Evolutionary conservation across 2,888 invertebrate species (phyloP), one percentile per base, ranked within the genome.

Genomic region (Chaetogeoica ovagalla): DNA sequence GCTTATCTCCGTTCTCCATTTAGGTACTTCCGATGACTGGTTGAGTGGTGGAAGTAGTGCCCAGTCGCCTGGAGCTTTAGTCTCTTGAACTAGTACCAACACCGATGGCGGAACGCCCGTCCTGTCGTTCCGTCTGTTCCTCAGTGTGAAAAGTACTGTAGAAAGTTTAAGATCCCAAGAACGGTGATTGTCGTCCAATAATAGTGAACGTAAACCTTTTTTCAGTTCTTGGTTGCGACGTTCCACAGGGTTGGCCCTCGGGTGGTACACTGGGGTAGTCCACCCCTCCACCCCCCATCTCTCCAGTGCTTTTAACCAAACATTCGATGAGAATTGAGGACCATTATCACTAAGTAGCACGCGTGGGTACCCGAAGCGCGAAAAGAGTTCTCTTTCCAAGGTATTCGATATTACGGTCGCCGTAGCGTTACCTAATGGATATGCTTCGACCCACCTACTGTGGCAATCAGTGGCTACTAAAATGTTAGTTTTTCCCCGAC

Each of bases 181-280:
- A 55, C 55, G 13, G n/a, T 30, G 55, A 1, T 37, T 57, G 4
- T 15, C 57, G 3, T 57, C n/a, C 1, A 55, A 1, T 81, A 81
- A 66, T 72, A 82, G 71, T n/a, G 66, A 43, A 5, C 66, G 21
- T 19, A 48, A 15, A 7, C 21, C 48, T 0, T 21, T 68, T 21
- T 48, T 68, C 23, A 68, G 48, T n/a, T 21, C 66, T 21, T 13
- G 66, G 9, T 68, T 48, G 4, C 48, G 48, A 2, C 21, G 11
- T 15, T 23, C 48, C 7, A 21, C 66, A 5, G 66, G 43, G 11
- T 66, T 66, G n/a, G 66, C 48, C 15, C 66, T n/a, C 5, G 66
- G 66, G 23, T 66, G 66, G 21, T 66, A 48, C 11, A 48, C 21
- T 21, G 66, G 66, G 30, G 30, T 30, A 30, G 30, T 30, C 30